Percentiles rank a stretch among this genome's conserved stretches.
Conservation (phyloP, 2,888 invertebrate species). For the Lasioglossum lativentre region DNA sequence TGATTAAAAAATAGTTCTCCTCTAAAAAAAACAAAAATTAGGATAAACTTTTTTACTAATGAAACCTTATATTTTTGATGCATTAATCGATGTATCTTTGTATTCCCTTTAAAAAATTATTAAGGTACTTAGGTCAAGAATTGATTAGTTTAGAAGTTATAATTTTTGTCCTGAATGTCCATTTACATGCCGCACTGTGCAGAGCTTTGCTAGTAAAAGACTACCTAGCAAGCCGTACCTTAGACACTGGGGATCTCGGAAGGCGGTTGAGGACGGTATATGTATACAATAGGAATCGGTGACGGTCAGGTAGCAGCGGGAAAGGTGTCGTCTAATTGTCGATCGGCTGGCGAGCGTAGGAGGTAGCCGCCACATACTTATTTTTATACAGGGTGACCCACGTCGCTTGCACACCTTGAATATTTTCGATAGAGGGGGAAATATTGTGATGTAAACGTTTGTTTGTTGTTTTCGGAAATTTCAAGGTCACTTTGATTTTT, state of each 20-base stretch:
- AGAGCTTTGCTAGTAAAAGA: too few relatives aligned
- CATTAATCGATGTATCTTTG: too few relatives aligned
- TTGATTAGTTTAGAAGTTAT: too few relatives aligned
- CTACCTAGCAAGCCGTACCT: neutral
- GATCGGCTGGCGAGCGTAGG: neutral
- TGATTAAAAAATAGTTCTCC: neutral
- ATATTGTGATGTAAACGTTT: neutral
- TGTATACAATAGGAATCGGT: neutral
- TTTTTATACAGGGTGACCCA: neutral
- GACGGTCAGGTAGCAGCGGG: neutral
- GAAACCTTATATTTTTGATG: too few relatives aligned
- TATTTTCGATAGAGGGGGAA: neutral
- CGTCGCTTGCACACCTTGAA: neutral
- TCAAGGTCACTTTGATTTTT: neutral
- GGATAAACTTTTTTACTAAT: too few relatives aligned
- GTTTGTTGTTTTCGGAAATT: neutral
- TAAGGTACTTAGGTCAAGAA: too few relatives aligned
- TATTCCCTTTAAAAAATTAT: too few relatives aligned
- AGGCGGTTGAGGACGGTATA: too few relatives aligned
- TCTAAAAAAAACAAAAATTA: too few relatives aligned
- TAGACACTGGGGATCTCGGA: neutral
- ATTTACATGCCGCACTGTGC: too few relatives aligned
- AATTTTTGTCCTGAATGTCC: too few relatives aligned
- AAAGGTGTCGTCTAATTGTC: neutral
- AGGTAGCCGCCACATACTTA: neutral